Base-by-base conservation (phyloP, 2,113 vertebrate species). In the Antennarius striatus region DNA sequence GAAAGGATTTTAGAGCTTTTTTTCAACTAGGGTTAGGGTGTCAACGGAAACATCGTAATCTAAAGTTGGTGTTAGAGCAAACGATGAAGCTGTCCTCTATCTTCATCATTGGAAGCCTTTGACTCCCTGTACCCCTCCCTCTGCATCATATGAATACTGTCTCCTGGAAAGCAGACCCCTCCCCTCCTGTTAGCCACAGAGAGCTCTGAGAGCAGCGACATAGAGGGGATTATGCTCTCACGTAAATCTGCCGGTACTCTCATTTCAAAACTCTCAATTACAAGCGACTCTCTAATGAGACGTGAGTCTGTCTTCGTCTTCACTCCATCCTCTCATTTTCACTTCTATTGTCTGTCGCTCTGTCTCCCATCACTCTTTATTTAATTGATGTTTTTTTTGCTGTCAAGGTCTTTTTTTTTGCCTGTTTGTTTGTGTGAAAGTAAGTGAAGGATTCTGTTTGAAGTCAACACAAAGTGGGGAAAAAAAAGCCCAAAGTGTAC, bases 211-310 rank as follows among this genome's bases (percentile, higher is more conserved):
- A 76, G 72, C 68, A 29, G 65, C 70, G 74, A 73, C 72, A 79
- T 17, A 75, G 73, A 78, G 58, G 82, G 82, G 87, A 87, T 90
- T 87, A 91, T 71, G 73, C 84, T 75, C 83, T 68, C 46, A 12
- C 32, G 39, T 73, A 88, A 89, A 88, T 88, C 86, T 61, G 81
- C 88, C 86, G 87, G 22, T 22, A 22, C 22, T 22, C 22, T 88
- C 88, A 84, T 83, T 89, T 84, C 69, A 81, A 83, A 87, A 84
- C 72, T 68, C 84, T 71, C 81, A 2, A 63, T 87, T 87, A 84
- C 87, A 84, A 79, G 80, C 85, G 84, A 80, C 66, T 78, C 80
- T 88, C 79, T 90, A 90, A 91, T 88, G 86, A 91, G 82, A 85
- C 81, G 71, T 80, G 66, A 55, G 73, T 77, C 86, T 80, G 60